Conservation (phyloP, 2,888 invertebrate genomes). For the Hyles lineata region DNA sequence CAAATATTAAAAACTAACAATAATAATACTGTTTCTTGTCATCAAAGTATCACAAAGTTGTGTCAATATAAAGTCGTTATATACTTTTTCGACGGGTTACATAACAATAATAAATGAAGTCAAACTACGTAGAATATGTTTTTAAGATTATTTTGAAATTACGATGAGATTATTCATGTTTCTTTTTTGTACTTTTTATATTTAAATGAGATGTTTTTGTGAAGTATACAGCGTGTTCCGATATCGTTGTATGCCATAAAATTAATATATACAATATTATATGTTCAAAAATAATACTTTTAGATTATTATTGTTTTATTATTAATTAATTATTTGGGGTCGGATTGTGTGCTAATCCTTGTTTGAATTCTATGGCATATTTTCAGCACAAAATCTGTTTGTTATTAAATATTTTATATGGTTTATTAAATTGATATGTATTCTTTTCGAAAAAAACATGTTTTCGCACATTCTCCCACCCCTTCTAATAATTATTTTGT, state of each 20-base stretch:
- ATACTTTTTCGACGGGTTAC: slow-evolving; percentile 27
- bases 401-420: slow-evolving; percentile 16
- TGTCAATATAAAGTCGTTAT: slow-evolving; percentile 1
- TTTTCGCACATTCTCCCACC: slow-evolving; percentile 21
- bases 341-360: slow-evolving; percentile 12
- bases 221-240: slow-evolving; percentile 35
- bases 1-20: too few relatives aligned
- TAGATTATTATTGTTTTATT: slow-evolving; percentile 59
- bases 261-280: slow-evolving; percentile 58
- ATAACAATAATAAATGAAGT: slow-evolving; percentile 48
- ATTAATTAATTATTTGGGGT: slow-evolving; percentile 39
- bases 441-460: background rate
- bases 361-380: slow-evolving; percentile 16
- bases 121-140: slow-evolving; percentile 50
- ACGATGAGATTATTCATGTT: slow-evolving; percentile 82
- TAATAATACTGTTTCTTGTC: too few relatives aligned
- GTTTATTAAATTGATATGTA: slow-evolving; percentile 4
- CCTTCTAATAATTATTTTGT: slow-evolving; percentile 35
- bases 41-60: background rate
- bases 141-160: slow-evolving; percentile 78
- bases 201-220: slow-evolving; percentile 67
- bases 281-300: slow-evolving; percentile 63
- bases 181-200: slow-evolving; percentile 75
- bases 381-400: slow-evolving; percentile 25
- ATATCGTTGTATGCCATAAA: slow-evolving; percentile 53